A percentile compares a stretch with the other conserved stretches of the same genome.
These are phyloP conservation scores for Tetrao urogallus DNA, from an alignment of 2,113 vertebrate genomes.

Conservation along the genomic window DNA sequence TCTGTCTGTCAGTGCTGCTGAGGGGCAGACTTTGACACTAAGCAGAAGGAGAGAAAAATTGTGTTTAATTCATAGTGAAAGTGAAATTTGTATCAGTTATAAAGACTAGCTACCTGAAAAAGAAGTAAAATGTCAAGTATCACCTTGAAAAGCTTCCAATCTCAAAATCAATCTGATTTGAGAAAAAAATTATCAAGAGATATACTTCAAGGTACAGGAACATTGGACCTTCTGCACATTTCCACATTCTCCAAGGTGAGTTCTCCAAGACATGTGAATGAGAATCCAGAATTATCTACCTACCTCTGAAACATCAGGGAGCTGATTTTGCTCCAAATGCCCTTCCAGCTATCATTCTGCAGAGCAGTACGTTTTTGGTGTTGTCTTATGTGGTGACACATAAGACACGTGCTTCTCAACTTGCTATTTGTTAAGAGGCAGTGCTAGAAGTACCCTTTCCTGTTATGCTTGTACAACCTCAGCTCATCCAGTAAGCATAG, in stretches of 20 bases:
- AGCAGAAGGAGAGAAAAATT: background rate
- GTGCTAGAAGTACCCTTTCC: background rate
- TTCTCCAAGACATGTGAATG: background rate
- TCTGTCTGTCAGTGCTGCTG: background rate
- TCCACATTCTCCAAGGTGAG: background rate
- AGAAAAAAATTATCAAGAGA: slow-evolving; percentile 8
- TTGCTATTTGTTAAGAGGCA: background rate
- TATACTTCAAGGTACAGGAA: background rate
- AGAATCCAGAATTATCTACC: background rate
- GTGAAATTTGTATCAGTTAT: background rate
- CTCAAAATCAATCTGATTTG: slow-evolving; percentile 14
- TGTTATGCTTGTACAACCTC: background rate
- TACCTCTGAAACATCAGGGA: background rate
- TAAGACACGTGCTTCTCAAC: background rate
- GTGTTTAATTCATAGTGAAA: slow-evolving; percentile 2
- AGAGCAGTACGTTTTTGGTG: background rate
- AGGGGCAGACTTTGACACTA: background rate
- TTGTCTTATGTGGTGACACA: background rate
- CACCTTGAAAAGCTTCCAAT: background rate
- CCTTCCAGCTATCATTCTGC: background rate
- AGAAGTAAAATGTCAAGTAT: background rate
- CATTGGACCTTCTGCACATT: background rate
- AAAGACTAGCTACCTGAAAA: background rate
- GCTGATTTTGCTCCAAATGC: background rate
- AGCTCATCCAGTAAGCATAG: background rate